Base-by-base conservation (phyloP, 1,140 invertebrate genomes). In the Pollicipes pollicipes region DNA sequence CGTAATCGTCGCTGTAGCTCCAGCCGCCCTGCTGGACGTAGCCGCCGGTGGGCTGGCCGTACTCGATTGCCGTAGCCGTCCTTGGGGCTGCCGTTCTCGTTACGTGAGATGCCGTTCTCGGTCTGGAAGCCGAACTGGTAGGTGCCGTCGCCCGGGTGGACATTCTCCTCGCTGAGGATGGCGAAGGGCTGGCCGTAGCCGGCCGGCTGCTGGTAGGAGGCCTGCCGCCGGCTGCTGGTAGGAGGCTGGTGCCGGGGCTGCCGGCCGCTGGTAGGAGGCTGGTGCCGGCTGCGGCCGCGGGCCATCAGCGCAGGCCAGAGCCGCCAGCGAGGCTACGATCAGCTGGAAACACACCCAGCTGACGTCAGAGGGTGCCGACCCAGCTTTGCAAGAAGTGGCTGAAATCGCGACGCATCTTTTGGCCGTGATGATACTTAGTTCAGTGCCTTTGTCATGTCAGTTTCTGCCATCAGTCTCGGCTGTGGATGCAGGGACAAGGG, bases 51-150 rank as follows among this genome's bases (percentile, higher is more conserved):
- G 45, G 45, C 45, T 58, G 45, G 45, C 45, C 45, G 45, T 58
- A 58, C 13, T 21, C 45, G 45, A 3, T 2, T 2, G 17, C 45
- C 45, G 45, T 24, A 10, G 45, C 45, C 45, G 45, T 2, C 45
- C 17, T 58, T 21, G 45, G 6, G 45, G 6, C 16, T 10, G 6
- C 30, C 32, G 30, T 24, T 21, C 17, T 32, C 32, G 32, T 32
- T 28, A n/a, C 28, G 28, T 28, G 32, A 3, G 37, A 58, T 69
- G 31, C 45, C 45, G 45, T 58, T 69, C 29, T 69, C 28, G 28
- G 37, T 69, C 29, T 64, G 64, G 37, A 70, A 66, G 70, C 29
- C 24, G 70, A 71, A 71, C 8, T 21, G 35, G 70, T 71, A 27
- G 68, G 70, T 27, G 67, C 64, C 28, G 28, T 30, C 28, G 13